Conservation (phyloP, 2,797 vertebrate genomes). For the Apodemus agrarius region DNA sequence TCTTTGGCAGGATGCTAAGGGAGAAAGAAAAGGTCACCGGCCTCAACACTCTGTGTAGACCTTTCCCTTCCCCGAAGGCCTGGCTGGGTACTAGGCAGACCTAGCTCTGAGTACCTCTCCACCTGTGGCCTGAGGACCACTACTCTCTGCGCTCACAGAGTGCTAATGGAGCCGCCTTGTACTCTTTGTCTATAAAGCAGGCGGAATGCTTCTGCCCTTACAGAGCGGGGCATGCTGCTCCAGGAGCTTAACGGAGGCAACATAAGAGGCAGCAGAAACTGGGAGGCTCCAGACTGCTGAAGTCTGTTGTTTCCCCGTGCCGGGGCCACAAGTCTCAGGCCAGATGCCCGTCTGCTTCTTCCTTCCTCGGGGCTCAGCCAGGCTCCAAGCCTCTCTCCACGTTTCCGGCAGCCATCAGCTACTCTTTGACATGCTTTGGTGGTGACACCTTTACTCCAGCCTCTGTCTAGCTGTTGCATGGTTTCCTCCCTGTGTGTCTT, state of each 20-base stretch:
- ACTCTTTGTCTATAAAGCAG: background rate
- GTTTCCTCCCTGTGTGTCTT: background rate
- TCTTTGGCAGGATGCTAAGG: background rate
- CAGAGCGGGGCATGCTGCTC: too few species aligned
- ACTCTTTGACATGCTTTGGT: background rate
- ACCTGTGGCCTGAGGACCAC: background rate
- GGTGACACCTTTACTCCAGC: background rate
- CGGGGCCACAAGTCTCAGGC: background rate
- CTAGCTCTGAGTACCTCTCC: rapidly evolving
- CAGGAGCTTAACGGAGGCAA: background rate
- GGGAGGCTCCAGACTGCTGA: background rate
- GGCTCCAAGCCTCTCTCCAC: background rate
- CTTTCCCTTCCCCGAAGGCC: background rate
- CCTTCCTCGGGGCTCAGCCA: background rate
- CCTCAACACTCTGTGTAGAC: rapidly evolving
- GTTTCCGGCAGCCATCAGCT: background rate
- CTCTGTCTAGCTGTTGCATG: background rate
- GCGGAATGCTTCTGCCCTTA: background rate
- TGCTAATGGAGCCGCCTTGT: background rate
- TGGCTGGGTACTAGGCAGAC: background rate
- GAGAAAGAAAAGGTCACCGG: background rate
- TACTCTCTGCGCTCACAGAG: background rate
- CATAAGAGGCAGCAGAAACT: background rate
- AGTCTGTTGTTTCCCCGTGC: background rate
- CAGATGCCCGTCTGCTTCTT: too few species aligned